Evolutionary conservation across 2,888 invertebrate genomes (phyloP), one percentile per base, ranked within the genome.

Genomic region (Athetis lepigone): DNA sequence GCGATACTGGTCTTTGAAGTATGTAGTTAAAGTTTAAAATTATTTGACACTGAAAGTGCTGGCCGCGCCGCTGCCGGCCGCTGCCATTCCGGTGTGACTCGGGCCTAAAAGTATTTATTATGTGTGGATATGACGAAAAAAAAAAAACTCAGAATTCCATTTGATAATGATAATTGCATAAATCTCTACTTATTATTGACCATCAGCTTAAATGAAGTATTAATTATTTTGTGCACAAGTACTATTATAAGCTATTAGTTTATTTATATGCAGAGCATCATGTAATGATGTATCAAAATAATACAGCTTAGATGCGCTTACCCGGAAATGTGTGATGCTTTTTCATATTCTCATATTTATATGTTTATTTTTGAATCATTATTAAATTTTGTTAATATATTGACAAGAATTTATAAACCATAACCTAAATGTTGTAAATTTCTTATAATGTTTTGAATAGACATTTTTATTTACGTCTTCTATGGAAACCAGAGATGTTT

Each of bases 271-370:
- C 9, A n/a, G 19, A 21, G 23, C 21, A 49, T 46, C 36, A 13
- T 8, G 19, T 18, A 13, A 11, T 3, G n/a, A n/a, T n/a, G n/a
- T n/a, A n/a, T n/a, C n/a, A n/a, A n/a, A 18, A 42, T 23, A 23
- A 19, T 16, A n/a, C 33, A 33, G 33, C 33, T 33, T 33, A 33
- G 13, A 13, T 33, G 33, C 8, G 2, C 45, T 46, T 55, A 75
- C 75, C 71, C 19, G 63, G 27, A 42, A 54, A 70, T 39, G 4
- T 27, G 27, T 50, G 39, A 7, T 49, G 54, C 33, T 70, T 70
- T 45, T 19, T 54, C 75, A 75, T 72, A 23, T 27, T 54, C 0
- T 21, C 23, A 33, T 64, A 18, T 11, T 69, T 16, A 21, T 23
- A 3, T 46, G 36, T 46, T 57, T 49, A 57, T 74, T 73, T 68